Conservation (phyloP, 2,888 invertebrate genomes). For the Drosophila anomelani region DNA sequence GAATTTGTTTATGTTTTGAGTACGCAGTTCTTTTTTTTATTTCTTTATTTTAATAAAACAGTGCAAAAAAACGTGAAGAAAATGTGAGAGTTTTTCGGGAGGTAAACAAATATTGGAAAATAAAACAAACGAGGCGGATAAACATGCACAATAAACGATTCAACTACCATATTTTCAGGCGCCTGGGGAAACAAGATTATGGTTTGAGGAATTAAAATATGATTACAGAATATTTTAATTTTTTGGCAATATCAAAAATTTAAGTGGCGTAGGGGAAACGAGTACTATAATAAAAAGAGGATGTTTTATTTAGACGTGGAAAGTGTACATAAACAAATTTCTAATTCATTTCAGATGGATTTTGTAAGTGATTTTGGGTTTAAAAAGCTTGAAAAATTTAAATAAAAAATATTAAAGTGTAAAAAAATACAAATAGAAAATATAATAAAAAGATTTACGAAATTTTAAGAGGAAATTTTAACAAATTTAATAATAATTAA, state of each 20-base stretch:
- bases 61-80: background rate
- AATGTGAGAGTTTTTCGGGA: background rate
- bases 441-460: too few species aligned
- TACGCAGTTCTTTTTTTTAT: background rate
- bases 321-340: background rate
- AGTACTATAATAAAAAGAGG: too few species aligned
- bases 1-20: background rate
- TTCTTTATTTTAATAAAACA: slow-evolving; percentile 3
- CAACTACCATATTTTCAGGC: background rate
- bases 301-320: background rate
- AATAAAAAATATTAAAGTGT: background rate
- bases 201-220: background rate
- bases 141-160: background rate
- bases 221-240: slow-evolving; percentile 1
- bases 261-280: too few species aligned
- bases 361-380: background rate
- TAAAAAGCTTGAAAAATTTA: background rate
- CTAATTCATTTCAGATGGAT: background rate
- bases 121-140: slow-evolving; percentile 4
- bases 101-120: slow-evolving; percentile 2
- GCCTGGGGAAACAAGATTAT: background rate
- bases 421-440: too few species aligned
- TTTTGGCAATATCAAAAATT: background rate
- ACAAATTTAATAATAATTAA: too few species aligned
- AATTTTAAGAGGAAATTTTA: too few species aligned